Percentiles rank a stretch among this genome's conserved stretches.
phyloP scores from a whole-genome alignment of 2,797 vertebrate genomes.

The Gallinago stenura region DNA sequence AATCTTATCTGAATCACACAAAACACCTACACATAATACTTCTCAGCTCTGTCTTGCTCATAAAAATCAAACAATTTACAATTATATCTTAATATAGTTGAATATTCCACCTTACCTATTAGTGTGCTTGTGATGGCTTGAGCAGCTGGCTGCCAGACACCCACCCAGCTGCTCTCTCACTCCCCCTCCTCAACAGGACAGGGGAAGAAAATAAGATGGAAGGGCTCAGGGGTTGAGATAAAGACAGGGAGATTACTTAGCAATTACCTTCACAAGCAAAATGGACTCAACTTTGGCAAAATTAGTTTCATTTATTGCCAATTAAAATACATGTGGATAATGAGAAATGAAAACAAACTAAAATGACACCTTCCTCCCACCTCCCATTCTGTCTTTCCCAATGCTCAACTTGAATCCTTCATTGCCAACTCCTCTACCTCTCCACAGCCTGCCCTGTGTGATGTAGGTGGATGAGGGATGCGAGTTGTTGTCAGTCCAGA shows the following conservation, averaged over 20 bases:
- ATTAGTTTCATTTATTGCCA: neutral
- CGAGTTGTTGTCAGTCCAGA: neutral
- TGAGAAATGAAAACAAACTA: neutral
- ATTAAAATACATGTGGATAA: neutral
- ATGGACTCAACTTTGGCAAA: neutral
- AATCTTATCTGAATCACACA: neutral
- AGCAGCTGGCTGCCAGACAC: neutral
- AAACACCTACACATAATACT: neutral
- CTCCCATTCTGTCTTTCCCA: neutral
- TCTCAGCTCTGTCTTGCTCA: neutral
- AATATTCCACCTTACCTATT: neutral
- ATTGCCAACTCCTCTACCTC: neutral
- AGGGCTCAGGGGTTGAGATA: neutral
- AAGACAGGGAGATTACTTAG: neutral
- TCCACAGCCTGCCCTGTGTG: rapidly evolving
- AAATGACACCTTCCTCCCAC: neutral
- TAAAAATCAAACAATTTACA: neutral
- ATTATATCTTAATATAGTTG: neutral
- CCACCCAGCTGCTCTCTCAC: neutral
- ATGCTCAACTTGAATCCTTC: neutral
- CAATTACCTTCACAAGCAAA: neutral
- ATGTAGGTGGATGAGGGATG: neutral
- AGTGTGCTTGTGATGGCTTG: neutral
- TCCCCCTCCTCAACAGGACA: neutral
- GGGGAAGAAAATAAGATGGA: neutral